Conservation (phyloP, 2,113 vertebrate genomes). For the Steatornis caripensis region DNA sequence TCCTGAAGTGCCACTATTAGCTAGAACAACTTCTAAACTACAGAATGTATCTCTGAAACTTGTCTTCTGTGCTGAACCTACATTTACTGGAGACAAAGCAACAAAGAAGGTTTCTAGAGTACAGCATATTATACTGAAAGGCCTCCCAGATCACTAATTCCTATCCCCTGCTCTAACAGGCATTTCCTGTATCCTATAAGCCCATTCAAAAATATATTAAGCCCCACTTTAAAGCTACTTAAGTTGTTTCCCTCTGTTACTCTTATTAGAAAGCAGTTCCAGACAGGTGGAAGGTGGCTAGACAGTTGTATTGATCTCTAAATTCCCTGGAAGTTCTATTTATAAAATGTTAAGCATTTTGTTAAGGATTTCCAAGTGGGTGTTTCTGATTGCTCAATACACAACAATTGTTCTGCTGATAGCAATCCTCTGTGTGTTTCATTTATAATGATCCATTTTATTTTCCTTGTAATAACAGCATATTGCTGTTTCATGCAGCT, state of each 20-base stretch:
- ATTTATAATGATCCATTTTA: constrained; percentile 47
- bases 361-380: constrained; percentile 46
- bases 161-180: neutral
- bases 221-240: neutral
- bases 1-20: neutral
- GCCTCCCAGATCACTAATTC: neutral
- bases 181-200: constrained; percentile 13
- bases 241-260: constrained; percentile 11
- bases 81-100: neutral
- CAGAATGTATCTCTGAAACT: neutral
- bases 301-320: constrained; percentile 49
- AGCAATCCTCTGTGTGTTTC: constrained; percentile 10
- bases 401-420: constrained; percentile 45
- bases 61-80: neutral
- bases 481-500: constrained; percentile 25
- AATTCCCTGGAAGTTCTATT: constrained; percentile 58
- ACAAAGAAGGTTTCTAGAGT: neutral
- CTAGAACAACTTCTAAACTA: neutral
- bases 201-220: constrained; percentile 42
- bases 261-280: neutral
- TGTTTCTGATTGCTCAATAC: constrained; percentile 47
- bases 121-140: neutral
- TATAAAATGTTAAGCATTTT: constrained; percentile 38
- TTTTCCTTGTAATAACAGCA: constrained; percentile 29
- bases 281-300: constrained; percentile 52